Conservation (phyloP, 2,888 invertebrate genomes). For the Harpagoxenus sublaevis region DNA sequence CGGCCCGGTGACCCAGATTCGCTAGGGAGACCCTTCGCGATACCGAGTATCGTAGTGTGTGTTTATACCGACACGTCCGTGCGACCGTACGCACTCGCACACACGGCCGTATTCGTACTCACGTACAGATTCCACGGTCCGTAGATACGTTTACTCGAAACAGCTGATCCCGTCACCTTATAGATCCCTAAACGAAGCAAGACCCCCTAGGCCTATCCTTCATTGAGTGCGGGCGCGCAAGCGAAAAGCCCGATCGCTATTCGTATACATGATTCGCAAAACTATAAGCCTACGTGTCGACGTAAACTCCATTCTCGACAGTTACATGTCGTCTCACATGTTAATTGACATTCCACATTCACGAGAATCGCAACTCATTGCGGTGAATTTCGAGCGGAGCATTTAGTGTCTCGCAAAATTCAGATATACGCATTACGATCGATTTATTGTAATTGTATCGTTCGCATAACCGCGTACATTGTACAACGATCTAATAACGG, state of each 20-base stretch:
- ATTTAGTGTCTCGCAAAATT: not conserved
- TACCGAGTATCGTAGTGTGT: slow-evolving; percentile 63
- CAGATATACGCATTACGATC: not conserved
- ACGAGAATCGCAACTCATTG: slow-evolving; percentile 15
- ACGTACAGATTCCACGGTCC: slow-evolving; percentile 33
- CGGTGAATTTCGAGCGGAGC: not conserved
- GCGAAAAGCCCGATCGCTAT: slow-evolving; percentile 32
- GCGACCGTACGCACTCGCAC: slow-evolving; percentile 29
- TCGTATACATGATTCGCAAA: slow-evolving; percentile 44
- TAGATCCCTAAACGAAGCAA: slow-evolving; percentile 79
- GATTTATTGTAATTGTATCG: slow-evolving; percentile 12
- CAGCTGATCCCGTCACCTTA: slow-evolving; percentile 84
- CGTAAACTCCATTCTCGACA: not conserved
- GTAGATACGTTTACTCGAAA: slow-evolving; percentile 46
- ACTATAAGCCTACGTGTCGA: not conserved
- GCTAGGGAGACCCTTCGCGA: slow-evolving; percentile 77
- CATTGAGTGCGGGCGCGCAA: slow-evolving; percentile 69
- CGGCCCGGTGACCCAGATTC: slow-evolving; percentile 85
- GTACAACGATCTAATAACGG: not conserved
- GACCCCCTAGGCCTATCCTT: slow-evolving; percentile 75
- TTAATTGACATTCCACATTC: not conserved
- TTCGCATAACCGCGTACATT: not conserved
- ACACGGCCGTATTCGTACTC: not conserved
- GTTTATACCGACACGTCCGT: slow-evolving; percentile 63
- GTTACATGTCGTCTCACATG: not conserved